Evolutionary conservation across 2,113 vertebrate species (phyloP).

Genomic region (Camelus bactrianus): DNA sequence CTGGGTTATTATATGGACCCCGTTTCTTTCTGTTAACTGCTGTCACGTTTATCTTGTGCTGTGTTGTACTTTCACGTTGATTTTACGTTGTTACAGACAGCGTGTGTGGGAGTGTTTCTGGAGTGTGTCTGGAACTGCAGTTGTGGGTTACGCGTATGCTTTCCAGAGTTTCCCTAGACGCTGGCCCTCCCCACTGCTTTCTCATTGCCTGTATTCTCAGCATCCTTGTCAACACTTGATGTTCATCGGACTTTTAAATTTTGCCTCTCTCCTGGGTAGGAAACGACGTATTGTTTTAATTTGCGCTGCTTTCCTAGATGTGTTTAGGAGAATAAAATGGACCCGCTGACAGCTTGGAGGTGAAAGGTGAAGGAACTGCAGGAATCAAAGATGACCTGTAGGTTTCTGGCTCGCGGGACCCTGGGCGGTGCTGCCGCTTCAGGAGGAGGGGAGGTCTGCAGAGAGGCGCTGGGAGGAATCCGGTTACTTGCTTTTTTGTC

Average conservation of each 20-base stretch:
- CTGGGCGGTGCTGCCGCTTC: background rate
- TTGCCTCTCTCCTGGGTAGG: background rate
- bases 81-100: background rate
- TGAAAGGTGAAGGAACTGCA: background rate
- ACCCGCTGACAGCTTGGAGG: background rate
- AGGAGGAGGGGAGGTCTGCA: background rate
- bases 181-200: background rate
- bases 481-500: background rate
- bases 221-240: background rate
- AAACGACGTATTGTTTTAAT: background rate
- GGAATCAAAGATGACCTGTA: background rate
- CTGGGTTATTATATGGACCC: background rate
- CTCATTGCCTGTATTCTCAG: background rate
- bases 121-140: accelerated
- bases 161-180: background rate
- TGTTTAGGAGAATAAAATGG: background rate
- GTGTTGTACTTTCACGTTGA: background rate
- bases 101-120: background rate
- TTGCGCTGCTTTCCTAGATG: background rate
- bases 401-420: background rate
- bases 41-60: background rate
- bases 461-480: background rate
- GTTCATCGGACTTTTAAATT: background rate
- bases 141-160: background rate
- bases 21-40: background rate